Evolutionary conservation across 2,888 invertebrate genomes (phyloP).

Genomic region (Acrocera orbiculus): DNA sequence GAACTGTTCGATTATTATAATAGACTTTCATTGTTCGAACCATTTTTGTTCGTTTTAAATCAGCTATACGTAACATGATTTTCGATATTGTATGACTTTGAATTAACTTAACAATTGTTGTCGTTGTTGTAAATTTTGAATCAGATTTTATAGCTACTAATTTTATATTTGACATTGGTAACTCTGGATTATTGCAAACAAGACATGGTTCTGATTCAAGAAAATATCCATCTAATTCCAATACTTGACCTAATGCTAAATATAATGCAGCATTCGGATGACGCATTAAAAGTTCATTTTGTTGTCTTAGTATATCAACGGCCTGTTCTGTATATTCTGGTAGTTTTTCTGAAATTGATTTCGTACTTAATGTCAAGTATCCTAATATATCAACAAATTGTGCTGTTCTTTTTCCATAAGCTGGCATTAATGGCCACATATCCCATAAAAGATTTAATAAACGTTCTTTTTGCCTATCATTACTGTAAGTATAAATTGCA

Average conservation of each 20-base stretch:
- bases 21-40: constrained; percentile 89
- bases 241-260: constrained; percentile 78
- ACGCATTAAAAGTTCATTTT: constrained; percentile 71
- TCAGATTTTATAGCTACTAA: constrained; percentile 86
- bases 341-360: constrained; percentile 43
- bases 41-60: constrained; percentile 94
- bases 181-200: constrained; percentile 95
- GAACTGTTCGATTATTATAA: constrained; percentile 90
- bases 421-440: constrained; percentile 76
- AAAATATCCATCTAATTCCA: constrained; percentile 91
- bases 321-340: constrained; percentile 74
- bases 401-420: constrained; percentile 83
- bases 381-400: constrained; percentile 95
- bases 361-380: constrained; percentile 78
- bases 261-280: constrained; percentile 92
- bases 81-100: constrained; percentile 92
- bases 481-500: constrained; percentile 72
- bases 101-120: constrained; percentile 90
- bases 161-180: constrained; percentile 79
- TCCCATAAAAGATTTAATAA: constrained; percentile 75
- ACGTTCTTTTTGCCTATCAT: constrained; percentile 54
- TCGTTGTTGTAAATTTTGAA: constrained; percentile 94
- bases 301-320: constrained; percentile 66
- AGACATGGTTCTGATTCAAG: constrained; percentile 93
- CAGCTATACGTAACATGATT: constrained; percentile 81